Conservation (phyloP, 2,797 vertebrate species). For the Scomberomorus guttatus region DNA sequence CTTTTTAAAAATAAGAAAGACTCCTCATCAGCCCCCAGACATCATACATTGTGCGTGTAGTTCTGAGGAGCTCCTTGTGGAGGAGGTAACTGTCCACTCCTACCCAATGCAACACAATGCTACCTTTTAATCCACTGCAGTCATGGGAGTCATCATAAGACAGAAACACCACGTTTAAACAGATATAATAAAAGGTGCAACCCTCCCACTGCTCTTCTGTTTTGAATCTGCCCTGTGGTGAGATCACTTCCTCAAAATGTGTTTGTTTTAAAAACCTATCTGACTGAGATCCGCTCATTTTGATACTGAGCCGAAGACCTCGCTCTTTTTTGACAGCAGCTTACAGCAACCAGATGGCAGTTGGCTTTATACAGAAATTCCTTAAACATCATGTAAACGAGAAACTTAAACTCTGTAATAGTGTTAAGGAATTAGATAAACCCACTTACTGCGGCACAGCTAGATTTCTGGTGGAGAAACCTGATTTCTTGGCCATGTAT, state of each 20-base stretch:
- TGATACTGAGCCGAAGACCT: background rate
- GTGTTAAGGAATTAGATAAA: conserved; percentile 24
- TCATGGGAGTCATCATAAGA: conserved; percentile 77
- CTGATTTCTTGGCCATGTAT: too few species aligned
- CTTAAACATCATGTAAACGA: background rate
- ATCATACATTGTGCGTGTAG: background rate
- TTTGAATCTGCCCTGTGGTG: conserved; percentile 50
- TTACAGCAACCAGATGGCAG: background rate
- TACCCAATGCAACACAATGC: conserved; percentile 62
- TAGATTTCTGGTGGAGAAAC: background rate
- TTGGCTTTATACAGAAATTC: background rate
- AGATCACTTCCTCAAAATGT: conserved; percentile 53
- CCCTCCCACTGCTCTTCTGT: conserved; percentile 43
- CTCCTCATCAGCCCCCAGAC: conserved; percentile 7
- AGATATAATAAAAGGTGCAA: conserved; percentile 61
- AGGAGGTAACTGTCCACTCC: conserved; percentile 47
- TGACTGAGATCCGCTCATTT: conserved; percentile 23
- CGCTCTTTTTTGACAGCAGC: background rate
- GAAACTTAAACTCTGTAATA: background rate
- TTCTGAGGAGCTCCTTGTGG: conserved; percentile 29
- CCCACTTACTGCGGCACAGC: background rate
- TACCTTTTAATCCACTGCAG: conserved; percentile 71
- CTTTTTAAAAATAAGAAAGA: background rate
- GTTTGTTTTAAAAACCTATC: conserved; percentile 34
- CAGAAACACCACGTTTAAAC: conserved; percentile 53